A percentile compares a stretch with the other conserved stretches of the same genome.
phyloP scores from a whole-genome alignment of 2,888 invertebrate species.

The Sminthurides aquaticus region DNA sequence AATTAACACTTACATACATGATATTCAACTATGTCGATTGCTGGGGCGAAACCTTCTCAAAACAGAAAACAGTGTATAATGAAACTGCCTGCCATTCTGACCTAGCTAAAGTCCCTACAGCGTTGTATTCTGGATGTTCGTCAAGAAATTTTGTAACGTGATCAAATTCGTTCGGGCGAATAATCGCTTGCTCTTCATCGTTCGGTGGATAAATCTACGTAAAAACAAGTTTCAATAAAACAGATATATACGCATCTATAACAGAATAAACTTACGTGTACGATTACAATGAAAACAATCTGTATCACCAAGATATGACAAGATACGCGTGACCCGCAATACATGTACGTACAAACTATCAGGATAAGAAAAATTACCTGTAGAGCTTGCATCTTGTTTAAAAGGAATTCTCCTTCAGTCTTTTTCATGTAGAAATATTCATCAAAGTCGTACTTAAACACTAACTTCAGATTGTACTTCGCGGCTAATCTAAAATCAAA shows the following conservation, averaged over 20 bases:
- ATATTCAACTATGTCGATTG: neutral
- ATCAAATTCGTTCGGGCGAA: conserved; percentile 55
- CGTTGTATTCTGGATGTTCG: conserved; percentile 47
- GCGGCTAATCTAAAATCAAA: conserved; percentile 49
- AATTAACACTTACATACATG: neutral
- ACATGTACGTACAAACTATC: neutral
- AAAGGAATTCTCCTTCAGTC: conserved; percentile 54
- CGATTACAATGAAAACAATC: neutral
- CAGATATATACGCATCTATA: neutral
- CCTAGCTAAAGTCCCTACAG: conserved; percentile 73
- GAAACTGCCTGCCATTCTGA: conserved; percentile 84
- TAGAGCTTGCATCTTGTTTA: conserved; percentile 70
- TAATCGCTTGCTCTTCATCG: conserved; percentile 53
- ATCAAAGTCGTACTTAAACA: conserved; percentile 57
- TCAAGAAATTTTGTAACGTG: conserved; percentile 61
- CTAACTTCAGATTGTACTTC: conserved; percentile 50
- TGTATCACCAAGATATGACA: neutral
- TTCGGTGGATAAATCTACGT: conserved; percentile 62
- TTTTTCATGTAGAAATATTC: conserved; percentile 66
- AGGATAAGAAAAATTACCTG: conserved; percentile 49
- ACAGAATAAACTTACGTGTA: neutral
- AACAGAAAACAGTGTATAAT: conserved; percentile 38
- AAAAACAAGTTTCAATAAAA: conserved; percentile 13
- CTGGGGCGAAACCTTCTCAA: conserved; percentile 26
- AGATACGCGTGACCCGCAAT: neutral